Percentiles rank a stretch among this genome's conserved stretches.
Evolutionary conservation across 2,888 invertebrate species (phyloP).

Genomic region (Acrobasis repandana): DNA sequence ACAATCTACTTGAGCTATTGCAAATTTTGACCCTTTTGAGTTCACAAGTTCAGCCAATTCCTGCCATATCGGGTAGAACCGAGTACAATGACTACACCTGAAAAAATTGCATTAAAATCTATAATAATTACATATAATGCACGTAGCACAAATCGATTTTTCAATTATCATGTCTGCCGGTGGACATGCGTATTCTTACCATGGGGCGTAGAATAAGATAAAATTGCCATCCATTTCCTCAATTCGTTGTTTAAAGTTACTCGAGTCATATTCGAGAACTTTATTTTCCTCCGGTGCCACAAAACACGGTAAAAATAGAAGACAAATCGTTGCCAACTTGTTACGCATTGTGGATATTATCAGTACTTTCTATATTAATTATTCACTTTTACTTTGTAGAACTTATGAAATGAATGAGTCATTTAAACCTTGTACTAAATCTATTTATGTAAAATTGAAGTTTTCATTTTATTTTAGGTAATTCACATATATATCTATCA

Average conservation of each 20-base stretch:
- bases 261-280: slow-evolving; percentile 81
- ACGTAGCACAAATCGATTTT: background rate
- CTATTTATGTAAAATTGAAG: no score
- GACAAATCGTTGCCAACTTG: slow-evolving; percentile 41
- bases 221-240: slow-evolving; percentile 87
- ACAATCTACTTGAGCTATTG: slow-evolving; percentile 91
- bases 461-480: no score
- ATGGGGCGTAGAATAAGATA: slow-evolving; percentile 91
- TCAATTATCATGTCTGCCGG: background rate
- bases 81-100: slow-evolving; percentile 94
- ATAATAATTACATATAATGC: slow-evolving; percentile 15
- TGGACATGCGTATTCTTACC: slow-evolving; percentile 77
- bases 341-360: slow-evolving; percentile 39
- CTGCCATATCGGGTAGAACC: slow-evolving; percentile 89
- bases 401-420: no score
- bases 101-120: slow-evolving; percentile 28
- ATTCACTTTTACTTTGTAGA: background rate
- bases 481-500: no score
- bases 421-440: no score
- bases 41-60: slow-evolving; percentile 88
- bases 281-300: slow-evolving; percentile 86
- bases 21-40: slow-evolving; percentile 84
- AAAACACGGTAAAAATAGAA: slow-evolving; percentile 80
- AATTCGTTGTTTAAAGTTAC: slow-evolving; percentile 84
- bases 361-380: slow-evolving; percentile 20